Evolutionary conservation across 2,113 vertebrate species (phyloP), one percentile per base, ranked within the genome.

Genomic region (Leptobrachium ailaonicum): DNA sequence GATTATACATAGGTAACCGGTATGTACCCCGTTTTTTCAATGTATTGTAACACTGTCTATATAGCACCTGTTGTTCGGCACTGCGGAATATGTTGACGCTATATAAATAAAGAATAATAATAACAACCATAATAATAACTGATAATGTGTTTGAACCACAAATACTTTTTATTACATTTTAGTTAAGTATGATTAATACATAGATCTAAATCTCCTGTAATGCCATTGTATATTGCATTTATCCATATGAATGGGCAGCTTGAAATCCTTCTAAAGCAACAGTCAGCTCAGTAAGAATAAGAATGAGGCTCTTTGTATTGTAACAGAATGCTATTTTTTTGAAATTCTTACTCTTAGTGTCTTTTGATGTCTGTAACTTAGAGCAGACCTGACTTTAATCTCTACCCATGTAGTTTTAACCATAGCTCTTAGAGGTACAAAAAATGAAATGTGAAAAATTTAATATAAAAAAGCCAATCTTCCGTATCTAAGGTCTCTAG

Each of bases 361-460:
- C 62, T 84, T 90, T 91, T 91, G 89, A 89, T 89, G 83, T 87
- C 84, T 86, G 60, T 81, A 88, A 88, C 71, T 86, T 86, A 82
- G 78, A 80, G 79, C 14, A 87, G 85, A 82, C 80, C 66, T 85
- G 68, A 71, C 86, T 90, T 91, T 91, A 89, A 91, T 89, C 88
- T 90, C 75, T 87, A 85, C 79, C 89, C 40, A 7, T 83, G 84
- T 86, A 88, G 75, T 71, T 85, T 88, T 87, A 89, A 83, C 72
- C 82, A 83, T 43, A 75, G 47, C 85, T 88, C 87, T 77, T 44
- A 69, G 41, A 58, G 12, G 41, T 5, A n/a, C 13, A 76, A 77
- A 63, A 88, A 86, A 81, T 82, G 83, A 84, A 82, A 85, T 43
- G 13, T 64, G 41, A 86, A 45, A 84, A 86, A 85, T 66, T 56